These are phyloP conservation scores for Phoxinus dragarum DNA, from an alignment of 2,797 vertebrate genomes.

Conservation along the genomic window DNA sequence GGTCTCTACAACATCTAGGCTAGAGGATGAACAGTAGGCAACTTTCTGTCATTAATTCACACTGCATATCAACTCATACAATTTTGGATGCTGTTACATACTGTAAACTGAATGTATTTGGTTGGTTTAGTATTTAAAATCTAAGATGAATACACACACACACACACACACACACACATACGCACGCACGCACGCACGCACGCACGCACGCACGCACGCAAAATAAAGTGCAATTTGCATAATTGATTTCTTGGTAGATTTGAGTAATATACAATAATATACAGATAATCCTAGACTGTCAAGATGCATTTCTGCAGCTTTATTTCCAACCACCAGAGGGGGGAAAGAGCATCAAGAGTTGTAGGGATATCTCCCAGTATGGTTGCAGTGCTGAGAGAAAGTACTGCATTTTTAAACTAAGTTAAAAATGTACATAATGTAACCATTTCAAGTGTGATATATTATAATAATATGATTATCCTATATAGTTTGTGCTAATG, in stretches of 20 bases:
- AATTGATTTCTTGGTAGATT: background rate
- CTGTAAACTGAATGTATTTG: no score
- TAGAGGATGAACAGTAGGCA: background rate
- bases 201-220: no score
- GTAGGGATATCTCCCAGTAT: background rate
- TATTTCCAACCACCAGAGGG: constrained; percentile 53
- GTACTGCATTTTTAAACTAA: background rate
- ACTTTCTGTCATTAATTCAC: background rate
- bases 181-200: no score
- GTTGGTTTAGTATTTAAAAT: no score
- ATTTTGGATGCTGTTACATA: background rate
- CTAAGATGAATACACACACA: no score
- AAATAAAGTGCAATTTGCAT: background rate
- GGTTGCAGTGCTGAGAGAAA: background rate
- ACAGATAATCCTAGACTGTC: background rate
- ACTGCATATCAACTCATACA: background rate
- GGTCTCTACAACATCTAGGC: background rate
- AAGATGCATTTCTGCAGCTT: background rate
- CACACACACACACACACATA: no score
- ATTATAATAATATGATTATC: background rate
- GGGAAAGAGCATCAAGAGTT: constrained; percentile 12
- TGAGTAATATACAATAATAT: background rate
- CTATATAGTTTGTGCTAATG: background rate
- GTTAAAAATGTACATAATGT: background rate
- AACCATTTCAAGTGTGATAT: background rate